Conservation (phyloP, 2,797 vertebrate genomes). For the Stomatorhinus walkeri region DNA sequence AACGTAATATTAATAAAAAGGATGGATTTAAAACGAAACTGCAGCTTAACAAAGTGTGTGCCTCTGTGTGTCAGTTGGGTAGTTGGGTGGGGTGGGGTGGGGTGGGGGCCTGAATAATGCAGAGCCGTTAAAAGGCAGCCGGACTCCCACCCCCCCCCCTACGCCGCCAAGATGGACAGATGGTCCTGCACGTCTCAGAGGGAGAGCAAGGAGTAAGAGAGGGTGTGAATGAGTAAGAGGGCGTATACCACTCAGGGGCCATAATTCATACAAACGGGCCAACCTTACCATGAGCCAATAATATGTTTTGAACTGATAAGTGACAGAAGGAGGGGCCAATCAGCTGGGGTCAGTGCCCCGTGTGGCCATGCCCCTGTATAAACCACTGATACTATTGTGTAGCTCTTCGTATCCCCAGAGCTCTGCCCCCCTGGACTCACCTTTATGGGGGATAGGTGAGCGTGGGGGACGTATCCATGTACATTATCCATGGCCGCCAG, state of each 20-base stretch:
- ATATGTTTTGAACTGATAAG: background rate
- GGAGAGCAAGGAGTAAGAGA: background rate
- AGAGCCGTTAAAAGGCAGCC: background rate
- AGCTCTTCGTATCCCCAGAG: background rate
- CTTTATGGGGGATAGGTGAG: conserved; percentile 41
- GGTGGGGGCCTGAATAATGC: background rate
- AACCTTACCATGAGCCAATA: background rate
- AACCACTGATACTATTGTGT: background rate
- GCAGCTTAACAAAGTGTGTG: background rate
- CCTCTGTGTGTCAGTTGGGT: background rate
- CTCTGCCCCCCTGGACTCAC: conserved; percentile 16
- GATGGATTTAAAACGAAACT: background rate
- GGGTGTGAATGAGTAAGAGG: background rate
- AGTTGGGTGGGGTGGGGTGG: background rate
- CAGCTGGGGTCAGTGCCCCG: background rate
- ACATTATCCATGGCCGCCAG: conserved; percentile 57
- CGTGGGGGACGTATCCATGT: conserved; percentile 56
- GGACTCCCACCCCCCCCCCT: background rate
- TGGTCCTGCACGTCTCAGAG: background rate
- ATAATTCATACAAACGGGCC: background rate
- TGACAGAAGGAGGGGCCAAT: background rate
- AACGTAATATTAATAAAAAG: background rate
- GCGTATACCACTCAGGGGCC: background rate
- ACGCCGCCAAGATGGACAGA: background rate
- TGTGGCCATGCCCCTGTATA: background rate